These are phyloP conservation scores for Lapara coniferarum DNA, from an alignment of 2,888 invertebrate species.

Conservation along the genomic window DNA sequence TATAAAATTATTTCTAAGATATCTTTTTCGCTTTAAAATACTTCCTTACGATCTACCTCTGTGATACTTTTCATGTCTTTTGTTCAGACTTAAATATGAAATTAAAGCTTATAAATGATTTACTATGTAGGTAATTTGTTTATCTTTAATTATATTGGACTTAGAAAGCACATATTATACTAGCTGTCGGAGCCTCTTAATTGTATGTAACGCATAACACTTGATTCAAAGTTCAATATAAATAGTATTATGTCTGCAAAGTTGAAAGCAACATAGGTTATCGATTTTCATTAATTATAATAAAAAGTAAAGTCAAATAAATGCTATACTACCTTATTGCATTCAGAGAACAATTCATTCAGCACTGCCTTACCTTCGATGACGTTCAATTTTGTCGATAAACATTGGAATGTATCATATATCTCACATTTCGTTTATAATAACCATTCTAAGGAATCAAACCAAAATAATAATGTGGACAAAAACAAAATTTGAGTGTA, in stretches of 20 bases:
- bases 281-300: slow-evolving; percentile 46
- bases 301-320: slow-evolving; percentile 79
- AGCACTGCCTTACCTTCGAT: slow-evolving; percentile 80
- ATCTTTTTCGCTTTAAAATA: slow-evolving; percentile 34
- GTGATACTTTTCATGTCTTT: slow-evolving; percentile 46
- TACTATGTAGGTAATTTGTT: slow-evolving; percentile 42
- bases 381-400: slow-evolving; percentile 69
- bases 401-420: slow-evolving; percentile 73
- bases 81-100: slow-evolving; percentile 58
- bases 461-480: slow-evolving; percentile 63
- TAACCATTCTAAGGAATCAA: slow-evolving; percentile 66
- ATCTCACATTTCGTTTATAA: slow-evolving; percentile 68
- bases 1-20: slow-evolving; percentile 32
- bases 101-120: slow-evolving; percentile 61
- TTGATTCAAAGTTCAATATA: slow-evolving; percentile 20
- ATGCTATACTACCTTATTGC: slow-evolving; percentile 83
- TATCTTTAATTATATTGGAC: slow-evolving; percentile 56
- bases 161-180: slow-evolving; percentile 40
- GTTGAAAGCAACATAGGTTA: slow-evolving; percentile 58
- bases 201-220: slow-evolving; percentile 28
- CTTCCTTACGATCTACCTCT: slow-evolving; percentile 40
- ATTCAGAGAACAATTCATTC: slow-evolving; percentile 67
- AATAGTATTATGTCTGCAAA: slow-evolving; percentile 17
- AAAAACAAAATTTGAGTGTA: slow-evolving; percentile 80
- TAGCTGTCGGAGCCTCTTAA: slow-evolving; percentile 44